Conservation (phyloP, 1,140 invertebrate genomes). For the Zaprionus vittiger region DNA sequence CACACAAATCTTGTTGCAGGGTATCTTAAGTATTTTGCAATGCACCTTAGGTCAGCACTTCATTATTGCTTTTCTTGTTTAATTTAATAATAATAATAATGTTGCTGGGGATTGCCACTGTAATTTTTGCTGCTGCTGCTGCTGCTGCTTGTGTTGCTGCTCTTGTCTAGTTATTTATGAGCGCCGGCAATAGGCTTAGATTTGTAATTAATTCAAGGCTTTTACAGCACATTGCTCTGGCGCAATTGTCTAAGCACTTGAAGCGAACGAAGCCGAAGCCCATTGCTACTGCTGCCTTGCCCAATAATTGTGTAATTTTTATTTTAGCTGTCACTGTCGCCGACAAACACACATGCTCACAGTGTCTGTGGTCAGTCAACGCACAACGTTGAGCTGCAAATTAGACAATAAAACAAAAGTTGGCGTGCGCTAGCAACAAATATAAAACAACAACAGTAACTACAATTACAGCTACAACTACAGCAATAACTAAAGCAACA, state of each 20-base stretch:
- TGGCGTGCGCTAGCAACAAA: not conserved
- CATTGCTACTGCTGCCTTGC: constrained; percentile 31
- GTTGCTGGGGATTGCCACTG: constrained; percentile 48
- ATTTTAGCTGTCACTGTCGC: constrained; percentile 17
- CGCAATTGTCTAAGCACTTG: constrained; percentile 35
- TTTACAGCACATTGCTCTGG: constrained; percentile 56
- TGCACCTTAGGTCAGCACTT: not conserved
- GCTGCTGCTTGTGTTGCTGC: constrained; percentile 37
- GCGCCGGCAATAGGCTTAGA: constrained; percentile 73
- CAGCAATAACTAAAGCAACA: not conserved
- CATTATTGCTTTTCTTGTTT: constrained; percentile 11
- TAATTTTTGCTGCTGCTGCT: constrained; percentile 31
- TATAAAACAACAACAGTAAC: not conserved
- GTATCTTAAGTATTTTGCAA: not conserved
- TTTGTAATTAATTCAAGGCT: constrained; percentile 82
- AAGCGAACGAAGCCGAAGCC: constrained; percentile 5
- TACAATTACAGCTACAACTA: constrained; percentile 1
- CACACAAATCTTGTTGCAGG: not conserved
- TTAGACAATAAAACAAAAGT: constrained; percentile 57
- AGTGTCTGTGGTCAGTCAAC: constrained; percentile 63
- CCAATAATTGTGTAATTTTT: constrained; percentile 74
- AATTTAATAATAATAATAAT: constrained; percentile 44
- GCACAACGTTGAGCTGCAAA: constrained; percentile 44
- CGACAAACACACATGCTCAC: not conserved
- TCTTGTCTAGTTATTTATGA: constrained; percentile 70